Conservation (phyloP, 2,888 invertebrate species). For the Gryllus longicercus region DNA sequence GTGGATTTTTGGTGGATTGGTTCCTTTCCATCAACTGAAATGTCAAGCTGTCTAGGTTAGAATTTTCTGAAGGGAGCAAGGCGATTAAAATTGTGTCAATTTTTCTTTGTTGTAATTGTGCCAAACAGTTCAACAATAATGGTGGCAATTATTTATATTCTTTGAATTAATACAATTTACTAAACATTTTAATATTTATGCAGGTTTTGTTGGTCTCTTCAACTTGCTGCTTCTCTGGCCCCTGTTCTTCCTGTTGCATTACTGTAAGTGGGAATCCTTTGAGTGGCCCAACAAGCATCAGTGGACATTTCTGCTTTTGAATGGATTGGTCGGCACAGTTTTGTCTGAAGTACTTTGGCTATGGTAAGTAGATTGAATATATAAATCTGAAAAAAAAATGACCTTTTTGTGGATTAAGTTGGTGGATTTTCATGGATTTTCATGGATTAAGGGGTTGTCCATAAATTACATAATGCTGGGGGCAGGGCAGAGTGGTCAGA, state of each 20-base stretch:
- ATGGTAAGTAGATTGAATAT: conserved; percentile 58
- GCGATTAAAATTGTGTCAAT: no score
- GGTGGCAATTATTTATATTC: not conserved
- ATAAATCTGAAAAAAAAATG: not conserved
- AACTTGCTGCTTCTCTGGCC: conserved; percentile 87
- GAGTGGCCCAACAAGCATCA: conserved; percentile 80
- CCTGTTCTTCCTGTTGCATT: conserved; percentile 81
- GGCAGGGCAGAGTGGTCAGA: no score
- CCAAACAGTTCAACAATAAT: not conserved
- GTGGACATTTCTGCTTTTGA: conserved; percentile 74
- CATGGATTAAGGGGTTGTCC: no score
- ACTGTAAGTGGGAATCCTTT: conserved; percentile 75
- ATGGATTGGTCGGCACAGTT: conserved; percentile 87
- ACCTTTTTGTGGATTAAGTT: no score
- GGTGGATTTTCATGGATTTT: no score
- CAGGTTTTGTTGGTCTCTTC: conserved; percentile 91
- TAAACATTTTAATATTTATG: conserved; percentile 37
- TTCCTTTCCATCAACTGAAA: no score
- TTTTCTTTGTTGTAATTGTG: no score
- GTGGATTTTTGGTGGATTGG: no score
- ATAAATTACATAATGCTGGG: no score
- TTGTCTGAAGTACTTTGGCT: conserved; percentile 90
- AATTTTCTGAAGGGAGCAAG: no score
- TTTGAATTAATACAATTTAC: not conserved
- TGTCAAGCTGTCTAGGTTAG: no score